Conservation (phyloP, 2,888 invertebrate species). For the Thalpophila matura region DNA sequence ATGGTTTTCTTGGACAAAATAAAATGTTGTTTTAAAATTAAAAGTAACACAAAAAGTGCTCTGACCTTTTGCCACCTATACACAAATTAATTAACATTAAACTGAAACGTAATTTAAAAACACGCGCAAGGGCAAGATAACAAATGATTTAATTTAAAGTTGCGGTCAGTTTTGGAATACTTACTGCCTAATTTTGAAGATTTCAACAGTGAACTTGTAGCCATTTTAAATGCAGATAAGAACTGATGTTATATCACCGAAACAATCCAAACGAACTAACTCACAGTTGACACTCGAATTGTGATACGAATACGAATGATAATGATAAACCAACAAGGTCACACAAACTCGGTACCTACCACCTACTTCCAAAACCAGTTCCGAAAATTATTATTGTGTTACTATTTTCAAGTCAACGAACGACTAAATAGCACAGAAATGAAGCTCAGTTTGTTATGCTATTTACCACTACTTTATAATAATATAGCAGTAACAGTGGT, state of each 20-base stretch:
- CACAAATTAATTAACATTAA: constrained; percentile 13
- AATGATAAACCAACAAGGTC: constrained; percentile 77
- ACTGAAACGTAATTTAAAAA: neutral
- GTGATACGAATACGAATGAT: constrained; percentile 77
- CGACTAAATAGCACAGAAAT: constrained; percentile 2
- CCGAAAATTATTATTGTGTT: constrained; percentile 60
- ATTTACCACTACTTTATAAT: constrained; percentile 10
- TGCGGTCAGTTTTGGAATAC: constrained; percentile 52
- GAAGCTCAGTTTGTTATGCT: neutral
- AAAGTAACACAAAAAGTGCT: neutral
- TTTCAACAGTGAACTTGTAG: constrained; percentile 75
- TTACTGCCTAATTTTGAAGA: constrained; percentile 79
- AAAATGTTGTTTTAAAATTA: too few relatives aligned
- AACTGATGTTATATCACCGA: constrained; percentile 58
- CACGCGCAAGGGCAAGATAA: neutral
- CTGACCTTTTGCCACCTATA: constrained; percentile 8
- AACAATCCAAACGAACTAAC: constrained; percentile 61
- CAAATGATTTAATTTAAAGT: constrained; percentile 1
- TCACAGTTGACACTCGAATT: constrained; percentile 71
- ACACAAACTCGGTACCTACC: constrained; percentile 55
- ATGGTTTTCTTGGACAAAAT: too few relatives aligned
- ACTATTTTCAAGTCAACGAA: constrained; percentile 27
- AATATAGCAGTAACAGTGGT: too few relatives aligned
- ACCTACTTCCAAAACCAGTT: constrained; percentile 48
- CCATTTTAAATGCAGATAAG: constrained; percentile 72